These are phyloP conservation scores for Ichneumoninae sp. DNA, from an alignment of 2,888 invertebrate species.

Conservation along the genomic window DNA sequence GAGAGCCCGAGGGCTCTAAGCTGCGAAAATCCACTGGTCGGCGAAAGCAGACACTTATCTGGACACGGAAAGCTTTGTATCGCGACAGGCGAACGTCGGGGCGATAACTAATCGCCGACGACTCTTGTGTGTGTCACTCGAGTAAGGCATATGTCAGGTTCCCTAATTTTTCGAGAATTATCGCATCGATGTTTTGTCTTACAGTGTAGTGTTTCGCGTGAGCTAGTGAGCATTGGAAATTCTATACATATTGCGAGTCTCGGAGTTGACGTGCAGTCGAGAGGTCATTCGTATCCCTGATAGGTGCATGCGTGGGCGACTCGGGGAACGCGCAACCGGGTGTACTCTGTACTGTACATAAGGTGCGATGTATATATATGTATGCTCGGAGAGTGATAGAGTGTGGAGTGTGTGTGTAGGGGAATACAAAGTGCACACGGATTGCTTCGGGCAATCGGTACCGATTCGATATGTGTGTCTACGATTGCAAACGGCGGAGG, in stretches of 20 bases:
- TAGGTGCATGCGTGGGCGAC: constrained; percentile 44
- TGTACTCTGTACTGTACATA: constrained; percentile 4
- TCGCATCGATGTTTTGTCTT: not conserved
- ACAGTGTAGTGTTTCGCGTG: not conserved
- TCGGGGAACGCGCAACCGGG: constrained; percentile 24
- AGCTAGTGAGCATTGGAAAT: constrained; percentile 18
- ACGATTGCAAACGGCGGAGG: constrained; percentile 63
- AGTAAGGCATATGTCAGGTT: constrained; percentile 67
- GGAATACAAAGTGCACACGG: constrained; percentile 29
- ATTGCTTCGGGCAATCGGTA: constrained; percentile 50
- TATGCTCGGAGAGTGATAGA: not conserved
- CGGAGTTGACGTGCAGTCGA: constrained; percentile 18
- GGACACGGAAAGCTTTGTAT: constrained; percentile 40
- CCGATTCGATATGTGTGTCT: constrained; percentile 64
- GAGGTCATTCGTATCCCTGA: constrained; percentile 47
- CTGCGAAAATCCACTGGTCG: constrained; percentile 15
- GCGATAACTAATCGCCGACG: constrained; percentile 68
- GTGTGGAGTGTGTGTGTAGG: not conserved
- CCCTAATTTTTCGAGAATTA: constrained; percentile 55
- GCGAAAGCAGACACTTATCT: constrained; percentile 45
- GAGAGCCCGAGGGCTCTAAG: constrained; percentile 21
- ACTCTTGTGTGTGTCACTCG: constrained; percentile 47
- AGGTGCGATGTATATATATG: not conserved
- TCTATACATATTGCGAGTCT: constrained; percentile 11
- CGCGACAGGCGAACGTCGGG: constrained; percentile 29